Conservation (phyloP, 1,140 invertebrate species). For the Laupala kohalensis region DNA sequence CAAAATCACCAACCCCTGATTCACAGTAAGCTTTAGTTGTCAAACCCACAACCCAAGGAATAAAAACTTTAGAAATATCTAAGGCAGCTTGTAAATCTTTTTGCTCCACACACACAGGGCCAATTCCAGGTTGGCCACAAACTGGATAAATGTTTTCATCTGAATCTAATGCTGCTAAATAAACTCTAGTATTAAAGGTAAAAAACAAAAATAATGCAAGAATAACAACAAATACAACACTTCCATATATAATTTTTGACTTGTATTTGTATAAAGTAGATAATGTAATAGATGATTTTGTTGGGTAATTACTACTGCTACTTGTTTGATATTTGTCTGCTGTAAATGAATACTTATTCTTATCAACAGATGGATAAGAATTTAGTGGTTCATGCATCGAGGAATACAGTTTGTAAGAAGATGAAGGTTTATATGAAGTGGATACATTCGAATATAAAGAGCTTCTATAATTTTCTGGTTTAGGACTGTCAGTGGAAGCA, state of each 20-base stretch:
- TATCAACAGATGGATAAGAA: too few species aligned
- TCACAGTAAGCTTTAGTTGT: neutral
- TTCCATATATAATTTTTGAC: neutral
- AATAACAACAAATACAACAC: neutral
- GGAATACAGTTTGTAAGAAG: too few species aligned
- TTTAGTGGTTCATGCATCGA: too few species aligned
- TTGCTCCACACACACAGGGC: neutral
- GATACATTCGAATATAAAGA: neutral
- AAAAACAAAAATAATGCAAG: neutral
- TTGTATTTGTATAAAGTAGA: too few species aligned
- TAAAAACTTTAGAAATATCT: neutral
- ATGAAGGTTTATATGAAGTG: too few species aligned
- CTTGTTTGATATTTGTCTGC: too few species aligned
- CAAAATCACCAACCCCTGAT: neutral
- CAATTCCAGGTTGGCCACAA: neutral
- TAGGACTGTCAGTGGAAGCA: neutral
- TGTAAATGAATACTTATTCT: too few species aligned
- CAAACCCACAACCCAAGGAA: neutral
- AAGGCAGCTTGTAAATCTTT: neutral
- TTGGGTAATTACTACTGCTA: too few species aligned
- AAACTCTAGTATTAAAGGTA: neutral
- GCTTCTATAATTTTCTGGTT: neutral
- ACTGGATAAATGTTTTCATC: neutral
- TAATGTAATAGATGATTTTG: too few species aligned
- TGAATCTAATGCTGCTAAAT: neutral